A percentile compares a stretch with the other conserved stretches of the same genome.
Evolutionary conservation across 2,797 vertebrate species (phyloP).

Genomic region (Xenentodon cancila): DNA sequence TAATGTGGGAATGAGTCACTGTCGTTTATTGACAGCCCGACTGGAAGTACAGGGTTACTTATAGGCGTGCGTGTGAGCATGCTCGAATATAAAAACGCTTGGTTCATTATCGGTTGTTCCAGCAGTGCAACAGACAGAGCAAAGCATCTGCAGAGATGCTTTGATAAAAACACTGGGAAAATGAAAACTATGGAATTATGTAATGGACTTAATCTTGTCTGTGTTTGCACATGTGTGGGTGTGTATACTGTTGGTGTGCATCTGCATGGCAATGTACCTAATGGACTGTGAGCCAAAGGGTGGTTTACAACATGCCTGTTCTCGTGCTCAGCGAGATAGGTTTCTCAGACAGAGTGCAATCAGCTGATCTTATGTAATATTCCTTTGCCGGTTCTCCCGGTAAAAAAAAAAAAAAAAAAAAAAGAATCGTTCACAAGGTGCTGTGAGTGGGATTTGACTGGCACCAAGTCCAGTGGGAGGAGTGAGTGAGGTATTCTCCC

Average conservation of each 20-base stretch:
- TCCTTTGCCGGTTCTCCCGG: slow-evolving; percentile 60
- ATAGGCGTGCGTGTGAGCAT: not conserved
- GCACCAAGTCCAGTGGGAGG: slow-evolving; percentile 60
- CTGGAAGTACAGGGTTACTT: slow-evolving; percentile 39
- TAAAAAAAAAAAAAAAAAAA: no score
- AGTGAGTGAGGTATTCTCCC: slow-evolving; percentile 67
- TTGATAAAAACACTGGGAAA: slow-evolving; percentile 18
- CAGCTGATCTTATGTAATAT: slow-evolving; percentile 78
- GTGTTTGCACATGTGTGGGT: slow-evolving; percentile 57
- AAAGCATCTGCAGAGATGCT: slow-evolving; percentile 31
- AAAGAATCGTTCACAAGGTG: slow-evolving; percentile 62
- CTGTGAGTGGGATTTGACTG: slow-evolving; percentile 73
- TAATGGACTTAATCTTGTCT: slow-evolving; percentile 57
- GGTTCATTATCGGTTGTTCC: slow-evolving; percentile 31
- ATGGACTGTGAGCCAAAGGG: slow-evolving; percentile 24
- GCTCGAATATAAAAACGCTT: slow-evolving; percentile 20
- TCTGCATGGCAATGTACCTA: slow-evolving; percentile 46
- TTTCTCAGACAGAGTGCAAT: slow-evolving; percentile 51
- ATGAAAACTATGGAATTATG: slow-evolving; percentile 60
- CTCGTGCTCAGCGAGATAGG: slow-evolving; percentile 39
- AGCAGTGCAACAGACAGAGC: slow-evolving; percentile 23
- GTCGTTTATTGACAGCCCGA: slow-evolving; percentile 48
- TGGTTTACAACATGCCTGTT: slow-evolving; percentile 48
- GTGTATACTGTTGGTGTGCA: slow-evolving; percentile 43
- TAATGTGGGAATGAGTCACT: slow-evolving; percentile 68